These are phyloP conservation scores for Parapristionchus giblindavisi DNA, from an alignment of 2,888 invertebrate species.

Conservation along the genomic window DNA sequence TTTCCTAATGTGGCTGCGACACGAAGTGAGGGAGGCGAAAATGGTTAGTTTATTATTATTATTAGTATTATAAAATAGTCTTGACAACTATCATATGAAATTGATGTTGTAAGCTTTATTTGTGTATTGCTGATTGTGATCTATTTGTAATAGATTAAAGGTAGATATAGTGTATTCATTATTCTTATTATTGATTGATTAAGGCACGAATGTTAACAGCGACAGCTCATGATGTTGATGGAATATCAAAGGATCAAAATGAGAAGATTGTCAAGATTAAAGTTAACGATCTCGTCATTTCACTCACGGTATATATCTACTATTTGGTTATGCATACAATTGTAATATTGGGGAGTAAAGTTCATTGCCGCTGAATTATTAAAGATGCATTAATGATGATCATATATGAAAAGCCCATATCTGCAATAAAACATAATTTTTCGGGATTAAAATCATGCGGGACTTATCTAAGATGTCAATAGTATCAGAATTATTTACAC, in stretches of 20 bases:
- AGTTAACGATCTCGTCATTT: constrained; percentile 58
- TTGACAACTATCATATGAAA: constrained; percentile 19
- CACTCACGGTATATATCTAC: constrained; percentile 51
- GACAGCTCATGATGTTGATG: constrained; percentile 47
- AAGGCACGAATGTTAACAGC: constrained; percentile 39
- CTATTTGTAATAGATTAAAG: not conserved
- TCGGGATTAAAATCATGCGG: no score
- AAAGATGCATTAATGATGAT: no score
- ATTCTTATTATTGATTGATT: not conserved
- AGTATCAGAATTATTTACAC: no score
- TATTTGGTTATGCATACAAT: not conserved
- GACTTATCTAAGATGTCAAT: no score
- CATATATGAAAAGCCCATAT: no score
- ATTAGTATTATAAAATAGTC: constrained; percentile 5
- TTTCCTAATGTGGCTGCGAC: constrained; percentile 65
- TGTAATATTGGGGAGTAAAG: not conserved
- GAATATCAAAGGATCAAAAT: constrained; percentile 62
- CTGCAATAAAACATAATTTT: no score
- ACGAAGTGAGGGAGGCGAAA: constrained; percentile 52
- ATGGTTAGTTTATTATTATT: constrained; percentile 26
- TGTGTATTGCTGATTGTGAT: not conserved
- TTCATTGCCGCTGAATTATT: no score
- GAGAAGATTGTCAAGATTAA: constrained; percentile 57
- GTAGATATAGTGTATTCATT: not conserved
- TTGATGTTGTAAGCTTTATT: not conserved